A percentile compares a stretch with the other conserved stretches of the same genome.
These are phyloP conservation scores for Cataglyphis altisquamis DNA, from an alignment of 2,888 invertebrate species.

Conservation along the genomic window DNA sequence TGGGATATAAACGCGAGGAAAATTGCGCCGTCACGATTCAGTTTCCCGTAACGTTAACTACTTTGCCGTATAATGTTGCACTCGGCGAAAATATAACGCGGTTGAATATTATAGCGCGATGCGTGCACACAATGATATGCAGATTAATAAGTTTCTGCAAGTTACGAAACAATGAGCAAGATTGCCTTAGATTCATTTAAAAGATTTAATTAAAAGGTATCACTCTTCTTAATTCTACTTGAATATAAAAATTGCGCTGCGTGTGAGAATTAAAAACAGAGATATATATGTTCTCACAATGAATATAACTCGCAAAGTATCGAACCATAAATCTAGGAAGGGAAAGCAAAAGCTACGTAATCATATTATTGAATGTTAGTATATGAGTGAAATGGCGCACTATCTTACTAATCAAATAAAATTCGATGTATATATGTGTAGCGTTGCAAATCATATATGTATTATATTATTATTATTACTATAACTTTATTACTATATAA, in stretches of 20 bases:
- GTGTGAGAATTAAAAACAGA: not conserved
- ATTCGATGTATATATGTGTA: not conserved
- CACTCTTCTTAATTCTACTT: not conserved
- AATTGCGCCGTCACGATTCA: slow-evolving; percentile 43
- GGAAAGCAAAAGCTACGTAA: slow-evolving; percentile 40
- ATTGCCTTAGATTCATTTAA: slow-evolving; percentile 15
- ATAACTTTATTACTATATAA: not conserved
- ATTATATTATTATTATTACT: not conserved
- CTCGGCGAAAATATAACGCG: slow-evolving; percentile 35
- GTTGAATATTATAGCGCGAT: slow-evolving; percentile 51
- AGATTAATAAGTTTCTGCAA: slow-evolving; percentile 49
- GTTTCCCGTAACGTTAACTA: slow-evolving; percentile 52
- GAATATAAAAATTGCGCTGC: not conserved
- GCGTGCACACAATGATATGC: slow-evolving; percentile 47
- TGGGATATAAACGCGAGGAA: slow-evolving; percentile 37
- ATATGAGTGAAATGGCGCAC: not conserved
- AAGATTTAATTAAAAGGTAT: slow-evolving; percentile 24
- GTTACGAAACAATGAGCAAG: slow-evolving; percentile 23
- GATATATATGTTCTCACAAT: not conserved
- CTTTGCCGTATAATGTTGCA: slow-evolving; percentile 50
- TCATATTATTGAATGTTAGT: slow-evolving; percentile 43
- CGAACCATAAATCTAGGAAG: slow-evolving; percentile 52
- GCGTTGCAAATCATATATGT: slow-evolving; percentile 8
- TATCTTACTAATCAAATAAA: slow-evolving; percentile 32
- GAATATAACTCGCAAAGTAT: not conserved